Evolutionary conservation across 2,888 invertebrate species (phyloP), one percentile per base, ranked within the genome.

Genomic region (Hypolimnas misippus): DNA sequence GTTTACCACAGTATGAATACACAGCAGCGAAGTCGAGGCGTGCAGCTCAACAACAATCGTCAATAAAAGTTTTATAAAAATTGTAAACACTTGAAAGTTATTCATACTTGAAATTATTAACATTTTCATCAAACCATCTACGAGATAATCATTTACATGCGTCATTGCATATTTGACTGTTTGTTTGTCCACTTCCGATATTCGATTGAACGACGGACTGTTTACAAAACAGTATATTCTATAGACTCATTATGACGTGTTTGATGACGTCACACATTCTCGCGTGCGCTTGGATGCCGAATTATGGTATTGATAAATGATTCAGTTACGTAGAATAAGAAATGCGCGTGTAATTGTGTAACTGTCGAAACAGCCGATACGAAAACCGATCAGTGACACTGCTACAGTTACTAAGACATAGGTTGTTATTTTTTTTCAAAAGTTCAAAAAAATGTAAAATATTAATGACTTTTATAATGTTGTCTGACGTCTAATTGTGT

Each of bases 131-230:
- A 6, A 7, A 14, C 7, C 29, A 19, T 10, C 21, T 21, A 10
- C n/a, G n/a, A 14, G 25, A 29, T 49, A 16, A 49, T 19, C 3
- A 38, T 46, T 46, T 46, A 46, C 44, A 12, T 29, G 52, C 65
- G 65, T 66, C 63, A 66, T 38, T 17, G 40, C 66, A 66, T 59
- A 60, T 62, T 49, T 67, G 17, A 57, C 61, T 67, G 76, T 79
- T 81, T 86, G 78, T 87, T 85, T 83, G 74, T 81, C 68, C 62
- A 76, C 77, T 76, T 79, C 77, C 79, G 78, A 81, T 74, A 78
- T 71, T 71, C 76, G 68, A 86, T 87, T 87, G 87, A 87, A 72
- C 76, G 69, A 66, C 55, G 16, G 38, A 63, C 66, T 83, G 75
- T 86, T 87, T 84, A 78, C 76, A 68, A 85, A 87, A 88, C 78